A percentile compares a stretch with the other conserved stretches of the same genome.
Conservation (phyloP, 2,113 vertebrate species). For the Sinosuthora webbiana region DNA sequence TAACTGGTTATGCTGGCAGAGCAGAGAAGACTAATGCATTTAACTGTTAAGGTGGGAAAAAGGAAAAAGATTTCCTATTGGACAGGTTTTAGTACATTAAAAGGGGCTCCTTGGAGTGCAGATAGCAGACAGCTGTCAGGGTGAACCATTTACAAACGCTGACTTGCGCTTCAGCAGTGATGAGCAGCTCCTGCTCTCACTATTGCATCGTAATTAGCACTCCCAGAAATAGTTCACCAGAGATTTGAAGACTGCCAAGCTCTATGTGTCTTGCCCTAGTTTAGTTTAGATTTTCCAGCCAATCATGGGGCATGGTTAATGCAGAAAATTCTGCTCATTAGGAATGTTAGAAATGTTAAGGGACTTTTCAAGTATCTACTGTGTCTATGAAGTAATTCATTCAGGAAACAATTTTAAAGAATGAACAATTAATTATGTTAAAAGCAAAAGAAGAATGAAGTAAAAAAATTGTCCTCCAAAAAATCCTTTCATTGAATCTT, state of each 20-base stretch:
- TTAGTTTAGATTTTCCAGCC: slow-evolving; percentile 4
- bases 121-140: slow-evolving; percentile 20
- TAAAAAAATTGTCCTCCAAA: not conserved
- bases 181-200: not conserved
- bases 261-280: not conserved
- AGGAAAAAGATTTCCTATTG: not conserved
- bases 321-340: not conserved
- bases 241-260: slow-evolving; percentile 16
- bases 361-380: not conserved
- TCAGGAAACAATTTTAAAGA: not conserved
- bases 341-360: not conserved
- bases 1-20: not conserved
- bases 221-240: slow-evolving; percentile 29
- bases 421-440: not conserved
- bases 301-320: not conserved
- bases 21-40: not conserved
- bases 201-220: slow-evolving; percentile 34
- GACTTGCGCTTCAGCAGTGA: not conserved
- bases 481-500: not conserved
- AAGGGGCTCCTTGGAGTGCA: not conserved
- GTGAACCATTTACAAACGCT: slow-evolving; percentile 5
- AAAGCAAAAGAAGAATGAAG: not conserved
- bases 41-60: not conserved
- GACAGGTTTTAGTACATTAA: not conserved
- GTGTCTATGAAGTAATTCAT: not conserved